Base-by-base conservation (phyloP, 2,888 invertebrate species). In the Synergus itoensis region DNA sequence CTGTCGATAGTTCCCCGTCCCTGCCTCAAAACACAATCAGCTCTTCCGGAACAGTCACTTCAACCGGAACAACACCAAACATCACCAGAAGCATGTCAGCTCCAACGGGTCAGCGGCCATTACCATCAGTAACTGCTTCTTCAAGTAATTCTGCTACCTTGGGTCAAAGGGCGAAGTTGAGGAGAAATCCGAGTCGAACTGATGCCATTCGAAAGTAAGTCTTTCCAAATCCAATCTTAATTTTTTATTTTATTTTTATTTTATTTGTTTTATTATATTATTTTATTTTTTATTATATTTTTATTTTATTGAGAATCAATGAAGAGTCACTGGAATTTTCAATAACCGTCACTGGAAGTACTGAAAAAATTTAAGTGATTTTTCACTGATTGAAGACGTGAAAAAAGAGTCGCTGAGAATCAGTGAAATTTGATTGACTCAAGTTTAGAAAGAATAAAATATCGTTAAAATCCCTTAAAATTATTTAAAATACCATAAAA, bases 101-200 rank as follows among this genome's bases (percentile, higher is more conserved):
- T 79, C 88, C 91, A 60, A 85, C 88, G 36, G 90, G 89, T 75
- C 87, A 91, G 0, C 87, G 92, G 84, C 89, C 92, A 81, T 79
- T 90, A 81, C 82, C 89, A 83, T 90, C 84, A 82, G 88, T 84
- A 82, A 89, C 82, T 76, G 88, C 85, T 78, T 87, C 89, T 73
- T 84, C 87, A 12, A 88, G 85, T 92, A 92, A 79, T 86, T 91
- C 84, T 86, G 93, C 87, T 88, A 91, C 83, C 85, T 93, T 79
- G 82, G 91, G 82, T 91, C 94, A 83, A 90, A 94, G 88, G 89
- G 93, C 87, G 89, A 94, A 88, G 90, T 92, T 88, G 88, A 94
- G 86, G 92, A 93, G 91, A 92, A 95, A 87, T 82, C 88, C 91
- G 80, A 91, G 91, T 80, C 88, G 90, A 18, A 91, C 92, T 63